Percentiles rank a stretch among this genome's conserved stretches.
phyloP scores from a whole-genome alignment of 2,797 vertebrate species.

The Lemur catta region DNA sequence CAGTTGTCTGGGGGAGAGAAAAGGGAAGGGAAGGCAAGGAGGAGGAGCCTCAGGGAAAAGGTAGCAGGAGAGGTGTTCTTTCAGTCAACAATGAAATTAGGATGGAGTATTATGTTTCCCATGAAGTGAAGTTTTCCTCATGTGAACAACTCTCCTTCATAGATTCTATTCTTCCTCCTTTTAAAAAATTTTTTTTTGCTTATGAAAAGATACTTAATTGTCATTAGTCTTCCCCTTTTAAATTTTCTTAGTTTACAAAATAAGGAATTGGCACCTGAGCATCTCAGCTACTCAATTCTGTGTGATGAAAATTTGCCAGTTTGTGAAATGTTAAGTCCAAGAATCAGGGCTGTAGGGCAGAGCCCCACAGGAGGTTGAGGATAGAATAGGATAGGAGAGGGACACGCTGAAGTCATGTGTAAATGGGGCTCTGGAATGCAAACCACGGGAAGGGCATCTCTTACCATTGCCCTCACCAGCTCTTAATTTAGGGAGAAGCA shows the following conservation, averaged over 20 bases:
- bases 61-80: neutral
- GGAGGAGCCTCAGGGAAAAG: neutral
- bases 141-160: neutral
- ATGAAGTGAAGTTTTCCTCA: neutral
- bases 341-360: neutral
- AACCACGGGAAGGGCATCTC: accelerated
- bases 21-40: neutral
- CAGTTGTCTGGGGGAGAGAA: neutral
- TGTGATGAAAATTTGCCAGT: neutral
- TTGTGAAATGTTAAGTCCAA: neutral
- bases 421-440: neutral
- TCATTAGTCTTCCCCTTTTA: neutral
- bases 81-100: neutral
- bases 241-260: neutral
- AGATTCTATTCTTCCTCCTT: neutral
- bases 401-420: accelerated
- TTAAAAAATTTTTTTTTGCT: neutral
- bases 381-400: neutral
- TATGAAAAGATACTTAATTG: neutral
- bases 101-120: neutral
- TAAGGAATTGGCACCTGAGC: neutral
- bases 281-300: neutral
- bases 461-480: neutral
- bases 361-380: neutral
- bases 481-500: neutral